A percentile compares a stretch with the other conserved stretches of the same genome.
These are phyloP conservation scores for Drosophila biarmipes DNA, from an alignment of 1,140 invertebrate genomes.

Conservation along the genomic window DNA sequence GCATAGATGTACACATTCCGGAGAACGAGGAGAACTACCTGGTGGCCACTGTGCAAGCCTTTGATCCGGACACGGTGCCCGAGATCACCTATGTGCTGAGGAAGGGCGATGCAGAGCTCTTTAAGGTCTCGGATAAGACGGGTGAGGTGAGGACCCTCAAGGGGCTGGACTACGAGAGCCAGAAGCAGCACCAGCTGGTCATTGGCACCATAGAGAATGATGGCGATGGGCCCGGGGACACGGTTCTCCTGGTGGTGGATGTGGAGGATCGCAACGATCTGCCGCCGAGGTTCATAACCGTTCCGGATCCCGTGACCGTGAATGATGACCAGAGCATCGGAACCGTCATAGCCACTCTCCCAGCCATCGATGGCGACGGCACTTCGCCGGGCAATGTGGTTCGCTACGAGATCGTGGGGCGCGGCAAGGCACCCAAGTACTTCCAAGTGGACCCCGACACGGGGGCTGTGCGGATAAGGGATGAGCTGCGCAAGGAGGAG, in stretches of 20 bases:
- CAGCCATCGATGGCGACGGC: slow-evolving; percentile 92
- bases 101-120: slow-evolving; percentile 91
- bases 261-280: slow-evolving; percentile 94
- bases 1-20: slow-evolving; percentile 91
- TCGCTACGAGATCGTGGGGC: slow-evolving; percentile 91
- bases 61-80: slow-evolving; percentile 91
- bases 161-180: slow-evolving; percentile 92
- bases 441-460: slow-evolving; percentile 94
- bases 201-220: slow-evolving; percentile 93
- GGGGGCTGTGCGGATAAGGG: slow-evolving; percentile 90
- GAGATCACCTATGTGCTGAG: slow-evolving; percentile 94
- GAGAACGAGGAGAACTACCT: slow-evolving; percentile 92
- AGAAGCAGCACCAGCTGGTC: slow-evolving; percentile 89
- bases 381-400: slow-evolving; percentile 92
- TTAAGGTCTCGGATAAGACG: slow-evolving; percentile 91
- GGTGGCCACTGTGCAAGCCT: slow-evolving; percentile 89
- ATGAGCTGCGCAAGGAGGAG: slow-evolving; percentile 93
- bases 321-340: slow-evolving; percentile 93
- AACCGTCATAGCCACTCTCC: slow-evolving; percentile 90
- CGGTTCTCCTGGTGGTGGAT: slow-evolving; percentile 90
- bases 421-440: slow-evolving; percentile 91
- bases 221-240: slow-evolving; percentile 88
- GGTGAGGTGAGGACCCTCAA: slow-evolving; percentile 91
- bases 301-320: slow-evolving; percentile 91
- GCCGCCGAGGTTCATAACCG: slow-evolving; percentile 92